phyloP scores from a whole-genome alignment of 2,797 vertebrate species.

The Sebastes wilsoni region DNA sequence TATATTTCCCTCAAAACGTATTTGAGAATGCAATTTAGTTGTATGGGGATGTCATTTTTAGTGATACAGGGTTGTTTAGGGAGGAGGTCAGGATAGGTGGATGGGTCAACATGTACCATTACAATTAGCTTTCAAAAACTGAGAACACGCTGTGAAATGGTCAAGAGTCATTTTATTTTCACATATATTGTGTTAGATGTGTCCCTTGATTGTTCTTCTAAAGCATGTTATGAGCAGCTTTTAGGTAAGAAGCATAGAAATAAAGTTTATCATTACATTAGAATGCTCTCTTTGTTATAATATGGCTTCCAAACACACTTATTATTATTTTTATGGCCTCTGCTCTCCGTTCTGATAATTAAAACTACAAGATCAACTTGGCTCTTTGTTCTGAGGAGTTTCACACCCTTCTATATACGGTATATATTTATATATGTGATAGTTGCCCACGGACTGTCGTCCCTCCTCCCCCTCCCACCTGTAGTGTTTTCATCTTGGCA shows the following conservation, averaged over 20 bases:
- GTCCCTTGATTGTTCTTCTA: not conserved
- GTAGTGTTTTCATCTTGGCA: conserved; percentile 53
- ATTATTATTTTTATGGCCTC: conserved; percentile 1
- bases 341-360: conserved; percentile 15
- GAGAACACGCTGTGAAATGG: too few species aligned
- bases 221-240: not conserved
- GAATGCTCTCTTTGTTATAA: conserved; percentile 1
- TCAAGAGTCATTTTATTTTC: not conserved
- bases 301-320: not conserved
- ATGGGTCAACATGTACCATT: too few species aligned
- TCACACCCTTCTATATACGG: conserved; percentile 18
- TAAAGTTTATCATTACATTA: not conserved
- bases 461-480: conserved; percentile 34
- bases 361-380: conserved; percentile 10
- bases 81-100: too few species aligned
- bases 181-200: not conserved
- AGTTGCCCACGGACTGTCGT: conserved; percentile 13
- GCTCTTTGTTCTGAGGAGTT: conserved; percentile 5
- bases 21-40: too few species aligned
- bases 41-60: too few species aligned
- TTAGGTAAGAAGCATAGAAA: not conserved
- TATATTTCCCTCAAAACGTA: too few species aligned
- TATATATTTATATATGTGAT: conserved; percentile 3
- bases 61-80: too few species aligned
- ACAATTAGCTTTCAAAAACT: too few species aligned